Base-by-base conservation (phyloP, 2,888 invertebrate genomes). In the Diarsia rubi region DNA sequence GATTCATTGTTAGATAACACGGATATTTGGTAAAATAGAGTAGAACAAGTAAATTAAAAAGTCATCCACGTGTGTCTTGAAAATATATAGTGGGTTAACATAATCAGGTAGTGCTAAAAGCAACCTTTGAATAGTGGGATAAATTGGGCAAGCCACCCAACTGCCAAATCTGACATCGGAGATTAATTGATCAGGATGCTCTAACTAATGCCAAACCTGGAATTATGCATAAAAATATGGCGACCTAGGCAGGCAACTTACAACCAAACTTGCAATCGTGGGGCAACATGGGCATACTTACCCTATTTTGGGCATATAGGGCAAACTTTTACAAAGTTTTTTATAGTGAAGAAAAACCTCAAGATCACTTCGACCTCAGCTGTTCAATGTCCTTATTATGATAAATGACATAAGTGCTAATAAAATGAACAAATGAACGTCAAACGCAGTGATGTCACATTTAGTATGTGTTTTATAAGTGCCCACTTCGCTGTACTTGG, bases 321-420 rank as follows among this genome's bases (percentile, higher is more conserved):
- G 37, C 37, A 37, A 37, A 37, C 37, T 37, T 37, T 37, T 37
- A 37, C 6, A 37, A 37, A 8, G 6, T n/a, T 31, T 76, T 42
- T 78, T 45, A 12, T 3, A 16, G 2, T 42, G n/a, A 57, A 11
- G 4, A 59, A 72, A 57, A 76, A 62, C 27, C 3, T 21, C 47
- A 47, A 62, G 16, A 62, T 27, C 21, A n/a, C 21, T 77, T 66
- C 37, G 19, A 47, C 47, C 75, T 69, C 42, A 80, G 42, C 74
- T 75, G 54, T 59, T 81, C 75, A 74, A 75, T 19, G 42, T n/a
- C 54, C 64, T 75, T 27, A 75, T 65, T 60, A 62, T 76, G 52
- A 62, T 81, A 66, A 78, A 78, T 76, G 45, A 81, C 78, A 75
- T 76, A 78, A 62, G 78, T 82, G 82, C 5, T 78, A 82, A 79